Conservation (phyloP, 2,797 vertebrate genomes). For the Scolopax rusticola region DNA sequence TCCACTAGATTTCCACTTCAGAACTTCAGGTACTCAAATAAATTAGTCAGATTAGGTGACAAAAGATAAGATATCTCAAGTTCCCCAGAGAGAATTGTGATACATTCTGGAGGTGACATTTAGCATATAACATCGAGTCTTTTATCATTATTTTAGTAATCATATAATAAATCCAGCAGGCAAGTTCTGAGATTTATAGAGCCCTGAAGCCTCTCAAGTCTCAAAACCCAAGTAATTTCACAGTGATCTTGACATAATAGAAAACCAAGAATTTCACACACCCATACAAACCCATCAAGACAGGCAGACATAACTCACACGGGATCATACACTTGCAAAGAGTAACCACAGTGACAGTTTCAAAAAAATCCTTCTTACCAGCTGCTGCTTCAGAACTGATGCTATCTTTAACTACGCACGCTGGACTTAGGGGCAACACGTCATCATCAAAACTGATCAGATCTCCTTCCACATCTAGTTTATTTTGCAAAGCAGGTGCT, state of each 20-base stretch:
- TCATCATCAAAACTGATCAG: conserved; percentile 91
- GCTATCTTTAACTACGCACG: conserved; percentile 56
- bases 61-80: neutral
- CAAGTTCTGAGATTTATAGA: neutral
- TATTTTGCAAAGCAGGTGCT: conserved; percentile 65
- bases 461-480: conserved; percentile 77
- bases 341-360: neutral
- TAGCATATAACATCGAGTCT: neutral
- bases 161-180: neutral
- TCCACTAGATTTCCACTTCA: neutral
- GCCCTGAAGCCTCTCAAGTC: neutral
- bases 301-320: neutral
- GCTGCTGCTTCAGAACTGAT: conserved; percentile 62
- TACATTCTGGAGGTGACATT: neutral
- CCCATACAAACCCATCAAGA: neutral
- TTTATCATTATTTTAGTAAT: conserved; percentile 32
- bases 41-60: neutral
- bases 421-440: conserved; percentile 67
- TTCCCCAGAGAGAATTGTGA: neutral
- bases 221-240: conserved; percentile 26
- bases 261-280: neutral
- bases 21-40: neutral
- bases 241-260: neutral
- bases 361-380: conserved; percentile 78
- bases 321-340: neutral